Conservation (phyloP, 2,888 invertebrate species). For the Lottia gigantea region DNA sequence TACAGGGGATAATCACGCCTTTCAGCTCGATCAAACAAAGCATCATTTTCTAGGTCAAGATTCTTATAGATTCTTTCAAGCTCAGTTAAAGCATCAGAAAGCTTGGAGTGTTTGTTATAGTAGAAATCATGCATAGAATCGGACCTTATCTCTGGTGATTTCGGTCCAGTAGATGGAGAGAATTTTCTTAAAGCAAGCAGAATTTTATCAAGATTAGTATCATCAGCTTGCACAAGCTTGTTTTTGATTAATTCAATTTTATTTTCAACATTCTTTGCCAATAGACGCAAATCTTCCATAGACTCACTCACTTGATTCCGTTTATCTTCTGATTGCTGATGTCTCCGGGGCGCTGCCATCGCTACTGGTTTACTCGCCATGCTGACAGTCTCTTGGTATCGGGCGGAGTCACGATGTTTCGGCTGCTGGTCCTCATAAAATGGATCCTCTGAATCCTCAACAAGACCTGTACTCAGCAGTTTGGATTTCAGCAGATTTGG, state of each 20-base stretch:
- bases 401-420: not conserved
- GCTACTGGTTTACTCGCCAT: constrained; percentile 19
- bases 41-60: constrained; percentile 50
- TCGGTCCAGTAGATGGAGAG: constrained; percentile 46
- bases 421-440: not conserved
- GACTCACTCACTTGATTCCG: constrained; percentile 42
- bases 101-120: constrained; percentile 47
- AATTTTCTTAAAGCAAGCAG: constrained; percentile 53
- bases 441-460: constrained; percentile 28
- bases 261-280: constrained; percentile 54
- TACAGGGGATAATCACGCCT: constrained; percentile 33
- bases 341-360: constrained; percentile 17
- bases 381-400: not conserved
- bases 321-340: constrained; percentile 12
- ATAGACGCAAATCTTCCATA: constrained; percentile 52
- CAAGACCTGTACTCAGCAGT: constrained; percentile 55
- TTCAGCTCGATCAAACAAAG: constrained; percentile 34
- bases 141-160: constrained; percentile 39
- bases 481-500: constrained; percentile 54
- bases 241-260: constrained; percentile 52
- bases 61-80: constrained; percentile 60
- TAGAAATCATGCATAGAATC: constrained; percentile 45
- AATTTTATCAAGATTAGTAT: constrained; percentile 53
- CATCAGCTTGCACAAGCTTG: constrained; percentile 53
- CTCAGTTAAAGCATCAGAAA: constrained; percentile 59